Percentiles rank a stretch among this genome's conserved stretches.
Evolutionary conservation across 2,888 invertebrate species (phyloP).

Genomic region (Sylvicola fuscatus): DNA sequence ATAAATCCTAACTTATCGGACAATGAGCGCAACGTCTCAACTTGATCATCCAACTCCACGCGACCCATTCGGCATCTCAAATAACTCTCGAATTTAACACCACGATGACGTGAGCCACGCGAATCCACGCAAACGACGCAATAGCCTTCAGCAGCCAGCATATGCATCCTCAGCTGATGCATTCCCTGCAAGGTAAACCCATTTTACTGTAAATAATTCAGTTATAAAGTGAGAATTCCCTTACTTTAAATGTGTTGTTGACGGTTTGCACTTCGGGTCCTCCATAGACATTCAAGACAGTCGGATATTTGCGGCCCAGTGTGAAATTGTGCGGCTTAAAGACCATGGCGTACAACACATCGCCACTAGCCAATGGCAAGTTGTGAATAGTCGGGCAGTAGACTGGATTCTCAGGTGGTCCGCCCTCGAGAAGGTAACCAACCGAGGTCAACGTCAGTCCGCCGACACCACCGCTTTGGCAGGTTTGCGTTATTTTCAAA

Average conservation of each 20-base stretch:
- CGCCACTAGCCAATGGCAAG: conserved; percentile 45
- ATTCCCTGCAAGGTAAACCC: conserved; percentile 41
- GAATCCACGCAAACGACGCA: conserved; percentile 92
- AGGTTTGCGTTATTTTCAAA: conserved; percentile 41
- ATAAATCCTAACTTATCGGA: conserved; percentile 70
- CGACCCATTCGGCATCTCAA: conserved; percentile 82
- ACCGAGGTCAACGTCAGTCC: conserved; percentile 44
- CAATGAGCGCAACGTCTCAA: conserved; percentile 77
- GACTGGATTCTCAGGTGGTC: conserved; percentile 32
- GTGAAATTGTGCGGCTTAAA: conserved; percentile 63
- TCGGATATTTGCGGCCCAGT: conserved; percentile 49
- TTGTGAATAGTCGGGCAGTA: conserved; percentile 53
- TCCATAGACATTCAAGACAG: conserved; percentile 91
- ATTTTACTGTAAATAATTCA: conserved; percentile 1
- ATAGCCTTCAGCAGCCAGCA: conserved; percentile 88
- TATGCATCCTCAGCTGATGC: conserved; percentile 80
- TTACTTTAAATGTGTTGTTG: conserved; percentile 80
- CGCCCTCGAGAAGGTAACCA: conserved; percentile 49
- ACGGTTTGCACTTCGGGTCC: conserved; percentile 98
- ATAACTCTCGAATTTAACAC: conserved; percentile 78
- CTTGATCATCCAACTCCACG: conserved; percentile 85
- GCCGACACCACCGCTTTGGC: conserved; percentile 40
- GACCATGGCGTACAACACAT: conserved; percentile 66
- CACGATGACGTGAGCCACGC: conserved; percentile 84
- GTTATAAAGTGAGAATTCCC: background rate